These are phyloP conservation scores for Pseudobourletiella spinata DNA, from an alignment of 1,140 invertebrate genomes.

Conservation along the genomic window DNA sequence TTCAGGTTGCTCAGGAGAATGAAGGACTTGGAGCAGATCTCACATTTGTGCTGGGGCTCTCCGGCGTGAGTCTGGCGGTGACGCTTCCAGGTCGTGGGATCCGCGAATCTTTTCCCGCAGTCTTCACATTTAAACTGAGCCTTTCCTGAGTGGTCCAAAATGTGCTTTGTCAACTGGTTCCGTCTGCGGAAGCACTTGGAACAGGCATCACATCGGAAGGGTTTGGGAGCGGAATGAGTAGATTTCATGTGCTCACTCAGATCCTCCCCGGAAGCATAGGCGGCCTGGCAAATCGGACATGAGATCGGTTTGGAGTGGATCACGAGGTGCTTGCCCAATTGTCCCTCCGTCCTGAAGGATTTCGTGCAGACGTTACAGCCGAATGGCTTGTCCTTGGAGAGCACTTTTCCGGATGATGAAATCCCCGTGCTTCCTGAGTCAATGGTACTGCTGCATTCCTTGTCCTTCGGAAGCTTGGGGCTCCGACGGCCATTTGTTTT, in stretches of 20 bases:
- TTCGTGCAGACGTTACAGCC: neutral
- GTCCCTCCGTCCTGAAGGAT: neutral
- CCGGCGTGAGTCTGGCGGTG: neutral
- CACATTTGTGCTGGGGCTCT: neutral
- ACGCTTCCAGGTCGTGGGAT: neutral
- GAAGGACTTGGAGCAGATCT: neutral
- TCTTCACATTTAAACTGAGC: neutral
- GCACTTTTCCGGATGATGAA: no score
- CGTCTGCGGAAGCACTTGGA: neutral
- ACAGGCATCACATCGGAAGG: neutral
- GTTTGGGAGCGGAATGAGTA: neutral
- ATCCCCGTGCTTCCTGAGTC: no score
- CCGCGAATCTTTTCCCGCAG: neutral
- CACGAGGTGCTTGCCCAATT: neutral
- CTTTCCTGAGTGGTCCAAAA: neutral
- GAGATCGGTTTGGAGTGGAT: neutral
- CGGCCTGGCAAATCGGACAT: neutral
- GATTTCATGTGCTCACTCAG: neutral
- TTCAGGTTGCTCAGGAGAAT: neutral
- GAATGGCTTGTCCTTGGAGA: no score
- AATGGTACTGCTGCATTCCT: no score
- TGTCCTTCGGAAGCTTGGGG: no score
- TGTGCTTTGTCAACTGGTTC: neutral
- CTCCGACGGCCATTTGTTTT: no score
- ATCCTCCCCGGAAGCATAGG: neutral